phyloP scores from a whole-genome alignment of 2,113 vertebrate genomes.

The Eubucco bourcierii region DNA sequence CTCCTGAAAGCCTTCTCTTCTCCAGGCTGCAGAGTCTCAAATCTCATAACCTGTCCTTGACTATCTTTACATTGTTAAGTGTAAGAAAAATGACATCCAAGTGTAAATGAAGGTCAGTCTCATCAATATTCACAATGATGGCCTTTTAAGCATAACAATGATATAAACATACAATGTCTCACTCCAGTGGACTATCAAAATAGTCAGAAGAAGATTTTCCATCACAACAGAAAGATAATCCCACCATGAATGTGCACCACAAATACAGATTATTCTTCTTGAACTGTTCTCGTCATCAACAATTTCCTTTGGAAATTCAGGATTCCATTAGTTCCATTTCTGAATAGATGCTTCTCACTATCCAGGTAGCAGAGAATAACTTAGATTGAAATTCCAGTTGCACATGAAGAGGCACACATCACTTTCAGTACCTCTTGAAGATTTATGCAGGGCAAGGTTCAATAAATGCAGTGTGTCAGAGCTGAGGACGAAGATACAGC shows the following conservation, averaged over 20 bases:
- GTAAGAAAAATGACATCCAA: background rate
- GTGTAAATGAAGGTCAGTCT: background rate
- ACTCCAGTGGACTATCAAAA: background rate
- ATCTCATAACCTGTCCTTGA: background rate
- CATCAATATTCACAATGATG: background rate
- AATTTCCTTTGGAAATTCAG: background rate
- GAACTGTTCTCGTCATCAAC: background rate
- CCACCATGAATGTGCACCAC: background rate
- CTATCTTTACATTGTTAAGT: background rate
- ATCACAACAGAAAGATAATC: background rate
- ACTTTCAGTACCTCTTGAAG: background rate
- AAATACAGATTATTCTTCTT: background rate
- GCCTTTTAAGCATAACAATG: background rate
- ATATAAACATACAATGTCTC: background rate
- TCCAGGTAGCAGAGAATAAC: background rate
- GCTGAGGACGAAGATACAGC: background rate
- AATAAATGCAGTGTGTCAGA: background rate
- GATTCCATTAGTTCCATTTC: background rate
- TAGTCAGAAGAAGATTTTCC: background rate
- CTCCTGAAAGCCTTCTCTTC: too few species aligned
- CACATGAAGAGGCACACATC: background rate
- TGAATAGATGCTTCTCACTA: background rate
- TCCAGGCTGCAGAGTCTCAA: too few species aligned
- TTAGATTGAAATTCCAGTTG: background rate
- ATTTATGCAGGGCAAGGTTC: background rate